A percentile compares a stretch with the other conserved stretches of the same genome.
phyloP scores from a whole-genome alignment of 37 sponge, comb jelly and placozoan species.

The Hexactinellida sp. region DNA sequence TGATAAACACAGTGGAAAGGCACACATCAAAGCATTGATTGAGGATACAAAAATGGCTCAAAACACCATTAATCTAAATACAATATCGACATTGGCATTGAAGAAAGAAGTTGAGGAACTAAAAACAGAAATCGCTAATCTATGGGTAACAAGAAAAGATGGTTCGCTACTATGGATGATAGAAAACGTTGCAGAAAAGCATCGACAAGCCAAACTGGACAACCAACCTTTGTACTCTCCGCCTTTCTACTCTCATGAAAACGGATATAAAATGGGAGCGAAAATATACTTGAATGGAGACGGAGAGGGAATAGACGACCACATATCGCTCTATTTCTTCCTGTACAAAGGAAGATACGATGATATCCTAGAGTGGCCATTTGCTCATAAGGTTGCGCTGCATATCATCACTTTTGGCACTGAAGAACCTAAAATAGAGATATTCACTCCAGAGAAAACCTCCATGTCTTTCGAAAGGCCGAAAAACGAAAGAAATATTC shows the following conservation, averaged over 20 bases:
- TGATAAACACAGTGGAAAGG: background rate
- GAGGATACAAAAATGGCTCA: background rate
- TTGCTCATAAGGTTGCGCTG: slow-evolving; percentile 32
- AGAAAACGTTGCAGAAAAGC: slow-evolving; percentile 30
- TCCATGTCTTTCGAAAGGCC: background rate
- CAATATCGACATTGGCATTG: background rate
- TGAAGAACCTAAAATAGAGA: background rate
- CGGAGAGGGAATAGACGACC: slow-evolving; percentile 22
- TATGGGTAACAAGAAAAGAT: background rate
- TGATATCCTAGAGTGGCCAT: slow-evolving; percentile 62
- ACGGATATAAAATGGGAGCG: slow-evolving; percentile 49
- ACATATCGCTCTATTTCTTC: slow-evolving; percentile 49
- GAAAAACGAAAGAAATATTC: background rate
- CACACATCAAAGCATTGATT: background rate
- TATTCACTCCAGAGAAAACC: background rate
- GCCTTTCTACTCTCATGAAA: slow-evolving; percentile 46
- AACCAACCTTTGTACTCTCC: slow-evolving; percentile 29
- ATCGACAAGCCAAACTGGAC: slow-evolving; percentile 10
- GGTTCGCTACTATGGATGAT: slow-evolving; percentile 30
- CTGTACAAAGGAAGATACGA: slow-evolving; percentile 54
- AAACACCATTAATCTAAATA: background rate
- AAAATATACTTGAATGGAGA: slow-evolving; percentile 57
- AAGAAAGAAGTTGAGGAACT: slow-evolving; percentile 30
- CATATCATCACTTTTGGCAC: background rate
- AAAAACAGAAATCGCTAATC: background rate